phyloP scores from a whole-genome alignment of 1,140 invertebrate genomes.

The Drosophila biarmipes region DNA sequence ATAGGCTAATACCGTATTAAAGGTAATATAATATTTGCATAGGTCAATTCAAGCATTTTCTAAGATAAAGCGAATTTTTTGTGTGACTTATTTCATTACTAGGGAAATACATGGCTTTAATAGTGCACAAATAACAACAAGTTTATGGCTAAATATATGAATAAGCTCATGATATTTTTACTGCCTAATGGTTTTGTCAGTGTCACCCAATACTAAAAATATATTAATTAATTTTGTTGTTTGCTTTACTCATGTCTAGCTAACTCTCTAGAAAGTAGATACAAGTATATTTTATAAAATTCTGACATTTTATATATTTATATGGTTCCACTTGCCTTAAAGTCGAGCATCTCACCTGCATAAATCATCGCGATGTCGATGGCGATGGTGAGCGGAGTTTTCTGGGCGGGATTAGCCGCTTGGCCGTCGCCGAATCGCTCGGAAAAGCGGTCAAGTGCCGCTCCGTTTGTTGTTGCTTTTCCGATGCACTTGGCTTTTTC shows the following conservation, averaged over 20 bases:
- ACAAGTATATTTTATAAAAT: too few relatives aligned
- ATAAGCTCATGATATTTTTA: background rate
- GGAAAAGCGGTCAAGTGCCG: conserved; percentile 72
- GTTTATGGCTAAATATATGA: background rate
- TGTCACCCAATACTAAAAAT: background rate
- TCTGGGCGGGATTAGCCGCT: conserved; percentile 68
- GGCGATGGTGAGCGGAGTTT: conserved; percentile 44
- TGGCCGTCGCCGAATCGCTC: conserved; percentile 54
- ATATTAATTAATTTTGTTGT: background rate
- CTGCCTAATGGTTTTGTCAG: background rate
- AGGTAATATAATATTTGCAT: too few relatives aligned
- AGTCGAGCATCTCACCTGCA: conserved; percentile 63
- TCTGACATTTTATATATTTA: background rate
- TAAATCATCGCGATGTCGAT: conserved; percentile 71
- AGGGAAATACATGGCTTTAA: too few relatives aligned
- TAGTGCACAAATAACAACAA: too few relatives aligned
- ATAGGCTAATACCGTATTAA: too few relatives aligned
- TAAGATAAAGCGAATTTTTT: too few relatives aligned
- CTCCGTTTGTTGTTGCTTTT: conserved; percentile 21
- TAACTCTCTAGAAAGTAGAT: background rate
- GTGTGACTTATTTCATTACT: too few relatives aligned
- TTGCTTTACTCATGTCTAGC: too few relatives aligned
- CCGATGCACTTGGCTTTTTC: conserved; percentile 47
- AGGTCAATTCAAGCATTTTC: too few relatives aligned
- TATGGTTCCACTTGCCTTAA: conserved; percentile 36